These are phyloP conservation scores for Phortica okadai DNA, from an alignment of 2,888 invertebrate species.

Conservation along the genomic window DNA sequence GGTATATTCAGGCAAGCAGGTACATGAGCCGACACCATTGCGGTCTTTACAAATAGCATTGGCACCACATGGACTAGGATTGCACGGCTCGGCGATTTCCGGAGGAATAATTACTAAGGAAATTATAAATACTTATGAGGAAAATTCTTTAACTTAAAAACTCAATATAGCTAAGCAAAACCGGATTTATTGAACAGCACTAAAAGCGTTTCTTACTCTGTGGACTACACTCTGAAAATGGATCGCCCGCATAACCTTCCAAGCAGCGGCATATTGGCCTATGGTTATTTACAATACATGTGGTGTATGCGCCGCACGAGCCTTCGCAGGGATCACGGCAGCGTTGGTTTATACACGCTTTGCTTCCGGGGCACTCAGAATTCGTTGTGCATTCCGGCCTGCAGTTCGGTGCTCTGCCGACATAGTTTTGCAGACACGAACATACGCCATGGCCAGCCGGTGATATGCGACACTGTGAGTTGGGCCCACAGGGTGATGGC, in stretches of 20 bases:
- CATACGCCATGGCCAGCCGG: slow-evolving; percentile 83
- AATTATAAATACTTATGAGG: slow-evolving; percentile 7
- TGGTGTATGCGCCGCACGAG: slow-evolving; percentile 87
- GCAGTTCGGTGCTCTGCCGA: slow-evolving; percentile 90
- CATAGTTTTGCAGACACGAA: slow-evolving; percentile 86
- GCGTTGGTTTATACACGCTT: slow-evolving; percentile 88
- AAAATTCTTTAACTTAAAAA: slow-evolving; percentile 14
- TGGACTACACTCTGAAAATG: slow-evolving; percentile 85
- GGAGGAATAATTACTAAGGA: slow-evolving; percentile 76
- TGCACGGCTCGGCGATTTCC: slow-evolving; percentile 84
- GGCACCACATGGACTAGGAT: slow-evolving; percentile 91
- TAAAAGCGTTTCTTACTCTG: slow-evolving; percentile 77
- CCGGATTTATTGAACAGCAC: not conserved
- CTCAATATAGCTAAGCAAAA: slow-evolving; percentile 68
- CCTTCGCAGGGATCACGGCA: slow-evolving; percentile 91
- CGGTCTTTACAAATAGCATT: slow-evolving; percentile 90
- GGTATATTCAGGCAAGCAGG: slow-evolving; percentile 87
- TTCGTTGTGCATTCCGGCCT: slow-evolving; percentile 91
- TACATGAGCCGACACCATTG: slow-evolving; percentile 89
- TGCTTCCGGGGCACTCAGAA: slow-evolving; percentile 89
- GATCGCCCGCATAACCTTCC: slow-evolving; percentile 89
- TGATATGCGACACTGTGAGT: slow-evolving; percentile 87
- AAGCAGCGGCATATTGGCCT: slow-evolving; percentile 89
- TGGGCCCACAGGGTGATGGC: slow-evolving; percentile 90
- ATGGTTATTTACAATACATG: slow-evolving; percentile 89